Conservation (phyloP, 1,140 invertebrate genomes). For the Bombus confusus region DNA sequence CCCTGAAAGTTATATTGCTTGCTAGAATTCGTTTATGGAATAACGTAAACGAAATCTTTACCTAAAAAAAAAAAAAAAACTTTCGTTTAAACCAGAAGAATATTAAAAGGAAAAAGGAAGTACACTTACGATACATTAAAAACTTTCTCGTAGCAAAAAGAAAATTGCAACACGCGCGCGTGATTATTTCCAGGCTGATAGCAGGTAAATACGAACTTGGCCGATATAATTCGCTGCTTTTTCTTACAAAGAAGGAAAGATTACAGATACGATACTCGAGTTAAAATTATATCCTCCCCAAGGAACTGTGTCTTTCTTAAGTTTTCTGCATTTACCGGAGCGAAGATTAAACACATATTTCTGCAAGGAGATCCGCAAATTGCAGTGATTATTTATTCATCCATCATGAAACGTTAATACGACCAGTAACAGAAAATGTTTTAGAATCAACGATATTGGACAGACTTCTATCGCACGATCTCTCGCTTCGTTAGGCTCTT, state of each 20-base stretch:
- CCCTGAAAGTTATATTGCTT: not conserved
- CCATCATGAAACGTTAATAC: not conserved
- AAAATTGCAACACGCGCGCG: no score
- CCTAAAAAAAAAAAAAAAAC: not conserved
- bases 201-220: no score
- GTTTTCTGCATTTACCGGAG: not conserved
- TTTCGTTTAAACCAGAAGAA: not conserved
- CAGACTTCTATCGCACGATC: no score
- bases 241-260: not conserved
- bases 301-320: not conserved
- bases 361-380: not conserved
- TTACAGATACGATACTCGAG: not conserved
- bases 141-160: not conserved
- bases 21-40: not conserved
- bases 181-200: no score
- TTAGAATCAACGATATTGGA: no score
- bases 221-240: not conserved
- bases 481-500: no score
- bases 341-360: slow-evolving; percentile 8
- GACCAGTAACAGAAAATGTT: no score
- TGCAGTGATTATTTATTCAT: not conserved
- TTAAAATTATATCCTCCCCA: not conserved
- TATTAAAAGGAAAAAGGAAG: not conserved
- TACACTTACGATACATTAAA: not conserved
- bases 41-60: not conserved